These are phyloP conservation scores for Tigriopus californicus DNA, from an alignment of 2,888 invertebrate species.

Conservation along the genomic window DNA sequence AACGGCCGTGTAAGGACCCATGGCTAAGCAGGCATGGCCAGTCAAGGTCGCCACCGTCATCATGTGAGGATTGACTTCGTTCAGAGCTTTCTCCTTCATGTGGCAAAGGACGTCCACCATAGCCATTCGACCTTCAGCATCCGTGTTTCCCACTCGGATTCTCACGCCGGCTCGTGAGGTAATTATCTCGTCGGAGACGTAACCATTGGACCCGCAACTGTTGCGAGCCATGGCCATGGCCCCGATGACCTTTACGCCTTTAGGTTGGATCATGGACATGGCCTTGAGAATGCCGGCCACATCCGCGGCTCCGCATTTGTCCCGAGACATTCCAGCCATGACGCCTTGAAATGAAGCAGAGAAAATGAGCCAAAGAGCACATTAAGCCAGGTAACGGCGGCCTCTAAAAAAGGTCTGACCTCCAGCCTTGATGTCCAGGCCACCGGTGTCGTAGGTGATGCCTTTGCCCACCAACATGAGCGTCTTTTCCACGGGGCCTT, in stretches of 20 bases:
- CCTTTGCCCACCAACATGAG: conserved; percentile 76
- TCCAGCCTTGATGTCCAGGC: conserved; percentile 44
- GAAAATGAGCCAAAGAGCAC: too few relatives aligned
- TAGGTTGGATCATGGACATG: conserved; percentile 37
- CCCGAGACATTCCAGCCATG: conserved; percentile 47
- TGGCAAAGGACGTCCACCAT: conserved; percentile 73
- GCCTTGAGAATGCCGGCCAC: conserved; percentile 81
- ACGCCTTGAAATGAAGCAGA: conserved; percentile 52
- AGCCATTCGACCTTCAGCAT: conserved; percentile 83
- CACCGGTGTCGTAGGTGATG: conserved; percentile 46
- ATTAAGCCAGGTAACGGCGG: too few relatives aligned
- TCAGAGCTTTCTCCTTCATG: conserved; percentile 47
- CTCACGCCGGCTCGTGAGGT: conserved; percentile 57
- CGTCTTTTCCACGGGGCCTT: conserved; percentile 38
- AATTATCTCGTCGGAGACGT: conserved; percentile 77
- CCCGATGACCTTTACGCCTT: conserved; percentile 51
- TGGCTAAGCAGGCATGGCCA: conserved; percentile 50
- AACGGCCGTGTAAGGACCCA: conserved; percentile 34
- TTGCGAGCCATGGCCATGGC: conserved; percentile 72
- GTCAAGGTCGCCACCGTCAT: conserved; percentile 81
- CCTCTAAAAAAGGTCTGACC: too few relatives aligned
- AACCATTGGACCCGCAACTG: conserved; percentile 66
- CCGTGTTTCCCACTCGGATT: conserved; percentile 76
- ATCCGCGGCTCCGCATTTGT: conserved; percentile 87
- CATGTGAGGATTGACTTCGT: conserved; percentile 52